Base-by-base conservation (phyloP, 2,113 vertebrate species). In the Platysternon megacephalum region DNA sequence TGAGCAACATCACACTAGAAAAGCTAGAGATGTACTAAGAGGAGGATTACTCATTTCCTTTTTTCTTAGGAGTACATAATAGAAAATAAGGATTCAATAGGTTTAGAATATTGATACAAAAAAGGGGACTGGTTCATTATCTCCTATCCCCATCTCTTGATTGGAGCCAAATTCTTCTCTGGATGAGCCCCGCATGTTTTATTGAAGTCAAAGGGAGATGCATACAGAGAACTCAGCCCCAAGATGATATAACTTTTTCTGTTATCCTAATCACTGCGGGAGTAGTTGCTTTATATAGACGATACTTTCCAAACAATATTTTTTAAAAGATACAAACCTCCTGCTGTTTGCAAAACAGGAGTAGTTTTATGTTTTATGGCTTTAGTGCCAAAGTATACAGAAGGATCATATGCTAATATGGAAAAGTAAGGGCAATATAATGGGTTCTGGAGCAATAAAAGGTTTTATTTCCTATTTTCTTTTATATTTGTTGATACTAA, bases 301-400 rank as follows among this genome's bases (percentile, higher is more conserved):
- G 49, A 49, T 85, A 42, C 82, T 95, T 91, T 91, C 79, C 56
- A 93, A 72, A 24, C 94, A 88, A 84, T 95, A 94, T 3, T 3
- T 80, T 90, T 90, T 8, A 82, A 61, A 94, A 95, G 93, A 90
- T 72, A 82, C 12, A 88, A 49, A 86, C 44, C 8, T 88, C 74
- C 65, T 83, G n/a, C 42, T 93, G 10, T 52, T 92, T 91, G 87
- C 56, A 68, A 8, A 16, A 56, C 65, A 26, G 80, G 16, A 79
- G 21, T 53, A 53, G 52, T 53, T 53, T 53, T 53, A 22, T 58
- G 39, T 86, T 86, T 44, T 82, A 11, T 68, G 44, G 10, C 53
- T 95, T 86, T 80, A 72, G 17, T 91, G 94, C 93, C 90, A 96
- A 96, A 95, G 90, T 32, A 94, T 39, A 82, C 65, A 80, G 79